Base-by-base conservation (phyloP, 2,113 vertebrate genomes). In the Ifrita kowaldi region DNA sequence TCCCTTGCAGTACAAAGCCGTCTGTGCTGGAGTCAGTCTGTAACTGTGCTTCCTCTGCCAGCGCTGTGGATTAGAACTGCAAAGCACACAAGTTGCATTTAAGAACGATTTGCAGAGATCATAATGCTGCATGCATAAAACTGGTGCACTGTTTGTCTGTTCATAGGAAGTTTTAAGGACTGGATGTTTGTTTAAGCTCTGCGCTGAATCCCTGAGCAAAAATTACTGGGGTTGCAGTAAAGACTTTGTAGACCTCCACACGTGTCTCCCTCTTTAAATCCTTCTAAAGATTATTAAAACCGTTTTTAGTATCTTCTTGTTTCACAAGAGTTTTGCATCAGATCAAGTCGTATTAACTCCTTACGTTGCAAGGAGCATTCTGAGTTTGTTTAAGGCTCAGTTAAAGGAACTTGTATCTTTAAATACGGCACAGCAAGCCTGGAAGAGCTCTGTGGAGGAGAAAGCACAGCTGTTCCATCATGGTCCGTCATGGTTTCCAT, bases 391-490 rank as follows among this genome's bases (percentile, higher is more conserved):
- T 96, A 96, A 97, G 35, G 57, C 73, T 93, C 91, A 53, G 63
- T 95, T 97, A 86, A 89, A 85, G 94, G 50, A 92, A 94, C 80
- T 88, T 94, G 28, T 94, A 23, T 95, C 93, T 96, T 96, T 96
- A 96, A 97, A 91, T 93, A 95, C 11, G 0, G 14, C 49, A 67
- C 60, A 69, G 59, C 69, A 91, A 92, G 65, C 47, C 49, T 93
- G 67, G 67, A 93, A 92, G 56, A 84, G 57, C 85, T 92, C 65
- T 67, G n/a, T 14, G 74, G 90, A 94, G 81, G 84, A n/a, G 82
- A 86, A 95, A 85, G 68, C 83, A 81, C 91, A 94, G 96, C 90
- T 98, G 90, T 92, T 97, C 95, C 79, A 87, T 96, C 96, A 67
- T 78, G 76, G 82, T 84, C 95, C 2, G 1, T 93, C 96, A 92